Conservation (phyloP, 2,113 vertebrate species). For the Pseudopipra pipra region DNA sequence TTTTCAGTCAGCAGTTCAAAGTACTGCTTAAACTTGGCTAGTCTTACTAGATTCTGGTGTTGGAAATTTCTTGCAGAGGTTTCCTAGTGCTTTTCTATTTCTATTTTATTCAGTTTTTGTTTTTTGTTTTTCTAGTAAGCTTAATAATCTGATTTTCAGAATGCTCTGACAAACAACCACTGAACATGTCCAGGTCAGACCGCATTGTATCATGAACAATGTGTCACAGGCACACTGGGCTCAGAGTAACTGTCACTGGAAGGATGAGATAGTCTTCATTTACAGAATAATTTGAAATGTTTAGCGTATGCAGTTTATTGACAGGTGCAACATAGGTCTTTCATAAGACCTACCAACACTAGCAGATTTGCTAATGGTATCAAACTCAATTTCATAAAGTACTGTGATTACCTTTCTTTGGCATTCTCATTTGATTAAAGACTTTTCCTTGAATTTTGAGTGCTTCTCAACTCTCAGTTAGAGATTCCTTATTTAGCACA, state of each 20-base stretch:
- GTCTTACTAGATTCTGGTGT: not conserved
- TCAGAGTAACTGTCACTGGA: not conserved
- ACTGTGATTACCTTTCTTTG: not conserved
- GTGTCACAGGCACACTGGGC: not conserved
- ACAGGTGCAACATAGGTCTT: not conserved
- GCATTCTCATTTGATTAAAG: not conserved
- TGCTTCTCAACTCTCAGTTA: not conserved
- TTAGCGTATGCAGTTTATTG: not conserved
- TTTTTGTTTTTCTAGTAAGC: not conserved
- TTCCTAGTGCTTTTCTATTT: not conserved
- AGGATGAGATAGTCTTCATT: not conserved
- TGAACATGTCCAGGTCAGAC: not conserved
- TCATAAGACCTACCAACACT: not conserved
- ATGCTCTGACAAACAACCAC: not conserved
- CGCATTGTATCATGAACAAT: accelerated
- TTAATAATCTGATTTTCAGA: not conserved
- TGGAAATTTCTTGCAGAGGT: not conserved
- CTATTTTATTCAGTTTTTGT: not conserved
- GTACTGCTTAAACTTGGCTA: not conserved
- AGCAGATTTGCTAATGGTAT: not conserved
- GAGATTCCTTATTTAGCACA: not conserved
- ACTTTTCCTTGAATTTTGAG: not conserved
- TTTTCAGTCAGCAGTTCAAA: not conserved
- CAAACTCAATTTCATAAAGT: not conserved
- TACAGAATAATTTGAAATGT: not conserved